Percentiles rank a stretch among this genome's conserved stretches.
phyloP scores from a whole-genome alignment of 2,888 invertebrate species.

The Orthonevra nobilis region DNA sequence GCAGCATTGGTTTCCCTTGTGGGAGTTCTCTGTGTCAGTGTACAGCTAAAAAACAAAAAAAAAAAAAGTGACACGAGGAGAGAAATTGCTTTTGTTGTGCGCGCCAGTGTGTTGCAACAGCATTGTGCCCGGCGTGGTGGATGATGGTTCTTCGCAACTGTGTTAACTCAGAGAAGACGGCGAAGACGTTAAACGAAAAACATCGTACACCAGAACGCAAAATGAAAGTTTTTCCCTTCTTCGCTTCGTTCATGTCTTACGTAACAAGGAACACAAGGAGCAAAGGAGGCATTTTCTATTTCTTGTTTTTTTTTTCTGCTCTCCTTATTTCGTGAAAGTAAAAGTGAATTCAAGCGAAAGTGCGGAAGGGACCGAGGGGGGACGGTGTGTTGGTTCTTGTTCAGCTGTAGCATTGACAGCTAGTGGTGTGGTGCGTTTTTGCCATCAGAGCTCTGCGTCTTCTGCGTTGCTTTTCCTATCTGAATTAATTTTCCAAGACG shows the following conservation, averaged over 20 bases:
- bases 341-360: conserved; percentile 67
- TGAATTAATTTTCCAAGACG: conserved; percentile 67
- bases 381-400: conserved; percentile 33
- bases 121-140: conserved; percentile 40
- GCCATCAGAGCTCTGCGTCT: conserved; percentile 18
- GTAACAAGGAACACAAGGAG: conserved; percentile 62
- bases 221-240: conserved; percentile 66
- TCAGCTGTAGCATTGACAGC: conserved; percentile 68
- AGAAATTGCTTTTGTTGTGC: conserved; percentile 70
- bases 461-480: conserved; percentile 42
- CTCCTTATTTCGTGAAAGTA: conserved; percentile 42
- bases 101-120: conserved; percentile 68
- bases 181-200: conserved; percentile 41
- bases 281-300: conserved; percentile 48
- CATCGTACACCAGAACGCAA: conserved; percentile 40
- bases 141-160: conserved; percentile 39
- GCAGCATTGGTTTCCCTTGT: conserved; percentile 30
- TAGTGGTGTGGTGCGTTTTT: conserved; percentile 56
- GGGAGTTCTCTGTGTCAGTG: conserved; percentile 51
- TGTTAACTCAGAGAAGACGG: conserved; percentile 55
- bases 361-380: conserved; percentile 8
- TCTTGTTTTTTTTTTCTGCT: neutral
- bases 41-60: too few species aligned
- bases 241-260: conserved; percentile 53
- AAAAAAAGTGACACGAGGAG: conserved; percentile 69